Evolutionary conservation across 2,797 vertebrate species (phyloP), one percentile per base, ranked within the genome.

Genomic region (Chelonia mydas): DNA sequence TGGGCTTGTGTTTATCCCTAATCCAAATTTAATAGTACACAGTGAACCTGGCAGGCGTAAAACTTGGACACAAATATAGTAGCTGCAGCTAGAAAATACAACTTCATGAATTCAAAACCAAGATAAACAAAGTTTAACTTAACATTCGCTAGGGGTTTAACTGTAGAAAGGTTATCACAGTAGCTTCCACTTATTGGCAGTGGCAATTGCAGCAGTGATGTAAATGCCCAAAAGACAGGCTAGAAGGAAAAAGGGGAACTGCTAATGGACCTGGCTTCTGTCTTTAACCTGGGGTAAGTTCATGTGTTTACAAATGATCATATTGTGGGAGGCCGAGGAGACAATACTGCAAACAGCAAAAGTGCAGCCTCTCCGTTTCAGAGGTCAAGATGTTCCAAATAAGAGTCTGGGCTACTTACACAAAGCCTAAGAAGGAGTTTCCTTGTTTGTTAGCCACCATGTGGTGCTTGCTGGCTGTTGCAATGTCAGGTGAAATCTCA

Each of bases 1-100:
- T 94, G 5, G n/a, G 59, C 95, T 95, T 96, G 28, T 83, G 84
- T 95, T 95, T 95, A 93, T 96, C 86, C 81, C 33, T 96, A 96
- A 96, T 95, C 87, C 91, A 90, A 81, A 91, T 93, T 96, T 92
- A 65, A 3, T 83, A 61, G 92, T 88, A 81, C 84, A 28, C 83
- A 33, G 83, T 0, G 4, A 97, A 96, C 76, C 59, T 96, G 94
- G 88, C 90, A 94, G 79, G 93, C 90, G 57, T 65, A 93, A 92
- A 97, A 53, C 88, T 89, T 92, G 86, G 54, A 86, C 91, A 94
- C 92, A 96, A 84, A 91, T 92, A 81, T 50, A 87, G 80, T 74
- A 74, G 74, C 91, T 90, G 23, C 41, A 27, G 31, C 17, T 33
- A 89, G 92, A 93, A 57, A 86, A 86, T 93, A 61, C 65, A 72